Base-by-base conservation (phyloP, 1,140 invertebrate genomes). In the Spodoptera litura region DNA sequence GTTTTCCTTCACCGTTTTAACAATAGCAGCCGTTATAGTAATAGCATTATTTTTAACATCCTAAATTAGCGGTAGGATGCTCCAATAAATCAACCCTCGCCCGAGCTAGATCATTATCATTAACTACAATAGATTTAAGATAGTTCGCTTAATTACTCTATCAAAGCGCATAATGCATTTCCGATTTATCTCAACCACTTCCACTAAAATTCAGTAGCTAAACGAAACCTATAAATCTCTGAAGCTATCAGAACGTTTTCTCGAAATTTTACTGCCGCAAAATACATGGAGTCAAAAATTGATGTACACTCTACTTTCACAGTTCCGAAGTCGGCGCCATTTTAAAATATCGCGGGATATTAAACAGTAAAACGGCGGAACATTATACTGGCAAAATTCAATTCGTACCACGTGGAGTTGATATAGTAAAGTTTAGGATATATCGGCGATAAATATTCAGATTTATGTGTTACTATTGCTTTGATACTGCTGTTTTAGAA, bases 131-230 rank as follows among this genome's bases (percentile, higher is more conserved):
- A 25, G 25, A 27, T 20, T 68, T 68, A 68, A 66, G 38, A 51
- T 31, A 10, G 9, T 68, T 27, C 44, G 13, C 52, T 68, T 68
- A 68, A 68, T 68, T 68, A 52, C 49, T 68, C 64, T 31, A 68
- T 70, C 27, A 70, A 70, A 70, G 25, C 20, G 51, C 11, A 52
- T 25, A 52, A 25, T 70, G 66, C 66, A 70, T 70, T 70, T 31
- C 66, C 62, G 20, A 9, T 12, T 25, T 70, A n/a, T 12, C 44
- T n/a, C 11, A 49, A 20, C 66, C 6, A 11, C 25, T 31, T 31
- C 15, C 15, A 49, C 20, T 13, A 52, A 12, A 31, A 53, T 49
- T 52, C 66, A 70, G 52, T 70, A 70, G 66, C 61, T 44, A 20
- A 64, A 35, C 35, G 6, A 64, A 64, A 64, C 5, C 66, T 31